Percentiles rank a stretch among this genome's conserved stretches.
phyloP scores from a whole-genome alignment of 2,888 invertebrate species.

The Tuta absoluta region DNA sequence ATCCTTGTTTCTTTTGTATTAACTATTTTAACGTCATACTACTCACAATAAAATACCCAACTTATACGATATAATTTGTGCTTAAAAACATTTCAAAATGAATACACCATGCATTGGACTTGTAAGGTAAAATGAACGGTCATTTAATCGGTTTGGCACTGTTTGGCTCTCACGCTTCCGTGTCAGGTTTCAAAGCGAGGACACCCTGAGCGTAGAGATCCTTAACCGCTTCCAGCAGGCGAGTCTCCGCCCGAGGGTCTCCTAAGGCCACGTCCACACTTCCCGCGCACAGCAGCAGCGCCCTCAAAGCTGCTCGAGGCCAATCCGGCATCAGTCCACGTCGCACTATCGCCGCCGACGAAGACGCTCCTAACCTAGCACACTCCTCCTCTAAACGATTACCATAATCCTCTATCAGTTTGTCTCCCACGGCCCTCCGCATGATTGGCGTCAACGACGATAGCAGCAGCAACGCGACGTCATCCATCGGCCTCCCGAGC shows the following conservation, averaged over 20 bases:
- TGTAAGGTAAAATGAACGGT: conserved; percentile 38
- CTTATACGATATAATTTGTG: conserved; percentile 54
- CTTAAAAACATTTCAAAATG: conserved; percentile 49
- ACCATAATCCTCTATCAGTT: conserved; percentile 87
- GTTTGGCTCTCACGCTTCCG: conserved; percentile 53
- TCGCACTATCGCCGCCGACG: conserved; percentile 74
- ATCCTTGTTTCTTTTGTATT: neutral
- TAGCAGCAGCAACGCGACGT: conserved; percentile 86
- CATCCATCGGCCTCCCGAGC: conserved; percentile 88
- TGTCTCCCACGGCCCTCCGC: conserved; percentile 83
- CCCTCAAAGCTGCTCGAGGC: conserved; percentile 86
- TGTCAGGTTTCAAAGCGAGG: conserved; percentile 76
- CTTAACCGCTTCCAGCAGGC: conserved; percentile 86
- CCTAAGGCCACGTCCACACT: conserved; percentile 91
- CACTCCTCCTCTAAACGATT: conserved; percentile 83
- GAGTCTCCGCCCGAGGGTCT: conserved; percentile 87
- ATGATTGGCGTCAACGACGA: conserved; percentile 88
- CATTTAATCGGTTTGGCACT: conserved; percentile 56
- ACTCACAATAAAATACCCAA: conserved; percentile 45
- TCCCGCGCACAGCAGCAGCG: conserved; percentile 89
- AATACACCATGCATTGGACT: conserved; percentile 50
- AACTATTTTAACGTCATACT: conserved; percentile 8
- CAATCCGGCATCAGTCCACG: conserved; percentile 80
- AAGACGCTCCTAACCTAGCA: conserved; percentile 82
- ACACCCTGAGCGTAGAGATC: conserved; percentile 88